Evolutionary conservation across 2,888 invertebrate genomes (phyloP).

Genomic region (Drosophila robusta): DNA sequence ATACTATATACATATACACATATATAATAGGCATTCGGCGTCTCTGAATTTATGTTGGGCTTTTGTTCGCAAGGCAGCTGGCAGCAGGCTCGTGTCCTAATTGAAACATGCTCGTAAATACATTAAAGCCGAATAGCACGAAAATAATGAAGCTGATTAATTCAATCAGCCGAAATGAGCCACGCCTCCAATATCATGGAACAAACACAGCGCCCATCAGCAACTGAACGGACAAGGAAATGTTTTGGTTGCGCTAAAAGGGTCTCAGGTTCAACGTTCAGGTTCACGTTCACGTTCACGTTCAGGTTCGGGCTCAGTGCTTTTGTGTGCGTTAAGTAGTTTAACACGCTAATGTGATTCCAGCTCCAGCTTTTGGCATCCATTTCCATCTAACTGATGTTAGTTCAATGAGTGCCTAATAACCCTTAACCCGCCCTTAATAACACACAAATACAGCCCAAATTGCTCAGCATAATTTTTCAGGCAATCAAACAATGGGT

Average conservation of each 20-base stretch:
- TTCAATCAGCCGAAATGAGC: constrained; percentile 70
- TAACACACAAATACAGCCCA: not conserved
- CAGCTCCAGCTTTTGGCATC: constrained; percentile 24
- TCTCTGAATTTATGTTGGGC: constrained; percentile 56
- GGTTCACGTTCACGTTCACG: constrained; percentile 13
- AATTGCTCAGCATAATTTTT: constrained; percentile 3
- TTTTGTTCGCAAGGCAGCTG: constrained; percentile 37
- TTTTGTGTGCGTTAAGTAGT: constrained; percentile 63
- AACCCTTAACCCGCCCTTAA: constrained; percentile 4
- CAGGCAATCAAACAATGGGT: constrained; percentile 6
- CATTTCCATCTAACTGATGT: constrained; percentile 23
- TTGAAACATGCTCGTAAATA: constrained; percentile 78
- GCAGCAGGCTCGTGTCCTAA: constrained; percentile 50
- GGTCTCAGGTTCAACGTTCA: constrained; percentile 4
- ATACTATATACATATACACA: constrained; percentile 7
- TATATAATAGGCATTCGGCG: constrained; percentile 54
- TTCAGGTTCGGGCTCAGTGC: constrained; percentile 23
- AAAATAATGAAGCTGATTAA: constrained; percentile 79
- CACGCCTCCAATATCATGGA: constrained; percentile 21
- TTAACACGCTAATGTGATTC: constrained; percentile 73
- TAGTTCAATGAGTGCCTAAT: constrained; percentile 44
- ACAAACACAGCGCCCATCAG: constrained; percentile 14
- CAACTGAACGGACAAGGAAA: constrained; percentile 1
- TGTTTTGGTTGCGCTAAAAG: constrained; percentile 9
- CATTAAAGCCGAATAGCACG: constrained; percentile 72